Percentiles rank a stretch among this genome's conserved stretches.
Conservation (phyloP, 92 coral and sea anemone species). For the Epizoanthus ramosus region DNA sequence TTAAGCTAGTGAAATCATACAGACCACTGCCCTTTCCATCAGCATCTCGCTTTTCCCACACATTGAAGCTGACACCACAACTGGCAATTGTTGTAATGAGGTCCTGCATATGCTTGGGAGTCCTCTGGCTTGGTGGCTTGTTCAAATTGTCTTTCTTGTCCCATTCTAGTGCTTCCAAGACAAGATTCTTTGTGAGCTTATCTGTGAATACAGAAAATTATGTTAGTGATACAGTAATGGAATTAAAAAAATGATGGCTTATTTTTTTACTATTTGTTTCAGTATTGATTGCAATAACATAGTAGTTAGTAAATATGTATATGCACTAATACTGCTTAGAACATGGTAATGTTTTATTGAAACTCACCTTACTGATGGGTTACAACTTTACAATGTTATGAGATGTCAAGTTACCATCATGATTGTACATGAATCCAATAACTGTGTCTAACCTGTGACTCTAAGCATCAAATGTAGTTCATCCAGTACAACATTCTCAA, state of each 20-base stretch:
- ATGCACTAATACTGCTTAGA: no score
- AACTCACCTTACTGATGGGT: no score
- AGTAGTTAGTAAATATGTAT: no score
- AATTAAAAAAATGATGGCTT: not conserved
- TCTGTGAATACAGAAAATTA: not conserved
- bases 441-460: slow-evolving; percentile 26
- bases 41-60: slow-evolving; percentile 50
- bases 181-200: slow-evolving; percentile 43
- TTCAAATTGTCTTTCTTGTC: slow-evolving; percentile 41
- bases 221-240: not conserved
- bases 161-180: slow-evolving; percentile 41
- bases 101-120: slow-evolving; percentile 36
- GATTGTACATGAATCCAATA: not conserved
- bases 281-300: no score
- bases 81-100: not conserved
- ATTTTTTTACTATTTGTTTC: no score
- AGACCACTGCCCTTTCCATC: slow-evolving; percentile 53
- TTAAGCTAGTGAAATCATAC: slow-evolving; percentile 52
- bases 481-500: slow-evolving; percentile 58
- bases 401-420: no score
- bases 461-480: slow-evolving; percentile 63
- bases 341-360: no score
- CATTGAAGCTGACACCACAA: slow-evolving; percentile 40
- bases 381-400: no score
- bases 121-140: slow-evolving; percentile 38